Conservation (phyloP, 2,797 vertebrate species). For the Coracias cyanogaster region DNA sequence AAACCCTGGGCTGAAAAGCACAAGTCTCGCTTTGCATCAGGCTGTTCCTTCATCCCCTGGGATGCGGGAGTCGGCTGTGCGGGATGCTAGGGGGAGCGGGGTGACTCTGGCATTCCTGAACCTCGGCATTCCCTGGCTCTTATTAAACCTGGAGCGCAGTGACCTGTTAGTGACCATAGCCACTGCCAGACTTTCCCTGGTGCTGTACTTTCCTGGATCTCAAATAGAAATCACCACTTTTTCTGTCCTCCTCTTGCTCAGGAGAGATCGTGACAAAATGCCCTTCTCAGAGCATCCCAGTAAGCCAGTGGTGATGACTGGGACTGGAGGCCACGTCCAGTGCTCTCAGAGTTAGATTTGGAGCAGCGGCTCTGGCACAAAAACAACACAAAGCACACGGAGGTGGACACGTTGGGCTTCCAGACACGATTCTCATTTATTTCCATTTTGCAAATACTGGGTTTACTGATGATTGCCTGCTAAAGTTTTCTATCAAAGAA, state of each 20-base stretch:
- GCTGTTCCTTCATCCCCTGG: fast-evolving
- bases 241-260: neutral
- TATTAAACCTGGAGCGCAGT: fast-evolving
- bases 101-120: fast-evolving
- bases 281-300: neutral
- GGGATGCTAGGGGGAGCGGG: neutral
- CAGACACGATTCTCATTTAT: slow-evolving; percentile 4
- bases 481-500: neutral
- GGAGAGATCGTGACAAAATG: neutral
- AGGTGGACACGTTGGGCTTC: neutral
- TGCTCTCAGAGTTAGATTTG: fast-evolving
- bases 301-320: neutral
- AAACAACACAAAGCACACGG: fast-evolving
- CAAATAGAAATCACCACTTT: neutral
- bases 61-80: fast-evolving
- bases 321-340: neutral
- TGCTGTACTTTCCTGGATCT: neutral
- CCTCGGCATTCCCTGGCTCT: fast-evolving
- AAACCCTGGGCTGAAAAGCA: neutral
- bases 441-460: slow-evolving; percentile 33
- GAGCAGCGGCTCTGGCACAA: neutral
- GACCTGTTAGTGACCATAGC: neutral
- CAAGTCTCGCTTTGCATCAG: fast-evolving
- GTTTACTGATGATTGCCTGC: neutral
- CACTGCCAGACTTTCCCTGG: neutral